Evolutionary conservation across 37 sponge, comb jelly and placozoan species (phyloP).

Genomic region (Corticium candelabrum): DNA sequence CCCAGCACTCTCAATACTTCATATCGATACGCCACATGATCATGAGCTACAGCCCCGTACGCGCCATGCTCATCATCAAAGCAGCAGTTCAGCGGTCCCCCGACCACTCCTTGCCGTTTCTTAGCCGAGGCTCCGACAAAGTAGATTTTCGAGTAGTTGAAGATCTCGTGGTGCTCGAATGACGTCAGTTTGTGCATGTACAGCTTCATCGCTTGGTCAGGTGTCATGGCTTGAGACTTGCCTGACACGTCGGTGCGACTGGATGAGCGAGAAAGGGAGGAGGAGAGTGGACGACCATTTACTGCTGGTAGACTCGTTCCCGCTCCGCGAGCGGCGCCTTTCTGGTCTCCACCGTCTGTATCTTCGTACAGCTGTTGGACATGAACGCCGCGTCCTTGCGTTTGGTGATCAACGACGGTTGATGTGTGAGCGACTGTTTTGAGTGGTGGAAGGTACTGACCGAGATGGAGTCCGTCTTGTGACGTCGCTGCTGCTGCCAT

Average conservation of each 20-base stretch:
- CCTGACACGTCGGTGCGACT: conserved; percentile 8
- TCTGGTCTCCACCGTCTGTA: not conserved
- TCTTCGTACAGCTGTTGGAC: conserved; percentile 62
- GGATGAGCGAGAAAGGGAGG: conserved; percentile 14
- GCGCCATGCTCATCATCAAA: conserved; percentile 89
- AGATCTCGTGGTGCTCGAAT: conserved; percentile 92
- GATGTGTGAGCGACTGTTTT: no score
- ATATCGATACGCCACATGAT: conserved; percentile 90
- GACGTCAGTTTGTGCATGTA: conserved; percentile 84
- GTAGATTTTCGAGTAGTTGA: conserved; percentile 67
- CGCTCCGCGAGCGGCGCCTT: not conserved
- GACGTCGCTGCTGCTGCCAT: conserved; percentile 3
- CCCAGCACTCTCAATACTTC: conserved; percentile 90
- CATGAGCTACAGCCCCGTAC: conserved; percentile 75
- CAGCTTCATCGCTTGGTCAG: conserved; percentile 81
- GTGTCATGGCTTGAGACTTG: conserved; percentile 56
- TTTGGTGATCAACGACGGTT: not conserved
- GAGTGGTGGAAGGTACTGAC: not conserved
- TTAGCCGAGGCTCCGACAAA: conserved; percentile 90
- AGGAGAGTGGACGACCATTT: conserved; percentile 34
- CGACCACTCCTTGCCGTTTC: conserved; percentile 77
- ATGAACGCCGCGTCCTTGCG: conserved; percentile 49
- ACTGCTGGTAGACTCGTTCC: conserved; percentile 30
- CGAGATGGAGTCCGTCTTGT: not conserved
- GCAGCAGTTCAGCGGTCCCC: conserved; percentile 60